A percentile compares a stretch with the other conserved stretches of the same genome.
Evolutionary conservation across 2,888 invertebrate species (phyloP).

Genomic region (Cryptophagus acutangulus): DNA sequence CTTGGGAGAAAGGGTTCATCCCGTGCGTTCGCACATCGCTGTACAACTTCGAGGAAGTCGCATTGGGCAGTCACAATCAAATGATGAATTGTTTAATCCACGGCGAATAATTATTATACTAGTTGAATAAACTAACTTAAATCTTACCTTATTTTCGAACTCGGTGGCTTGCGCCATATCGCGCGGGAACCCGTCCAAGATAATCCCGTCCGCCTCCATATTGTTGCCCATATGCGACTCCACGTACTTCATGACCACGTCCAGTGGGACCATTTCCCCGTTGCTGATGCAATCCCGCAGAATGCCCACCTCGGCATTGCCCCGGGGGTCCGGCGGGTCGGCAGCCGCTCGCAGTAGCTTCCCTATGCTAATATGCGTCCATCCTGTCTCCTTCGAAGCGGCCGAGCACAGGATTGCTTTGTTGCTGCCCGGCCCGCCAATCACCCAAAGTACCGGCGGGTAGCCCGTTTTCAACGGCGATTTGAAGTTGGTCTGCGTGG

Average conservation of each 20-base stretch:
- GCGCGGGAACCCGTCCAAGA: conserved; percentile 92
- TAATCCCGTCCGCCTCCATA: conserved; percentile 67
- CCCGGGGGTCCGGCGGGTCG: conserved; percentile 43
- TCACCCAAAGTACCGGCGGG: conserved; percentile 50
- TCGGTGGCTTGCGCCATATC: conserved; percentile 81
- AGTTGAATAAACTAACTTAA: too few relatives aligned
- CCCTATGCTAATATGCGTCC: conserved; percentile 56
- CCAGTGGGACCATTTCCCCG: conserved; percentile 78
- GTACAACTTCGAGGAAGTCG: too few relatives aligned
- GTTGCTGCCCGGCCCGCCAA: conserved; percentile 88
- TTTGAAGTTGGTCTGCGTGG: conserved; percentile 27
- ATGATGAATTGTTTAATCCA: too few relatives aligned
- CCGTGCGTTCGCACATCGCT: too few relatives aligned
- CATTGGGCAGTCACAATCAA: too few relatives aligned
- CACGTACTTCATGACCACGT: conserved; percentile 71
- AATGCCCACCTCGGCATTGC: conserved; percentile 38
- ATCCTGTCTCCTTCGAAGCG: conserved; percentile 62
- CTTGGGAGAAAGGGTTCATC: too few relatives aligned
- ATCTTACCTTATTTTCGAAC: conserved; percentile 82
- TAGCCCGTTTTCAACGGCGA: conserved; percentile 43
- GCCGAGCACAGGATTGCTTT: conserved; percentile 75
- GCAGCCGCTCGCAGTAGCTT: conserved; percentile 73
- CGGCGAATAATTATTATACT: too few relatives aligned
- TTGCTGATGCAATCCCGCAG: conserved; percentile 67
- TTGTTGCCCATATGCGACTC: conserved; percentile 60